Evolutionary conservation across 1,140 invertebrate species (phyloP).

Genomic region (Scaptodrosophila lebanonensis): DNA sequence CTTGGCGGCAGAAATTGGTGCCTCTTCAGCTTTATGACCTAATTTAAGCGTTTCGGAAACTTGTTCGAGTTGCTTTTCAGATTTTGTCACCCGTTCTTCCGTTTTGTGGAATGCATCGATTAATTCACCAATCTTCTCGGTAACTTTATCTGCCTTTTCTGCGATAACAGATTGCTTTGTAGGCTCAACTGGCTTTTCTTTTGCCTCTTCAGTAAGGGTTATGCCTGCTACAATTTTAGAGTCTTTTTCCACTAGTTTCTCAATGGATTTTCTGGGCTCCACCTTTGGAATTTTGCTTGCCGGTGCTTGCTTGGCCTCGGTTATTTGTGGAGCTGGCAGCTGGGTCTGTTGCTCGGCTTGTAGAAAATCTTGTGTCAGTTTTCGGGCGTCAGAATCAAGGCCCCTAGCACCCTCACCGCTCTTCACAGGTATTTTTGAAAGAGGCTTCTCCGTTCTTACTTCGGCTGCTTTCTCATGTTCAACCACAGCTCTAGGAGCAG

Average conservation of each 20-base stretch:
- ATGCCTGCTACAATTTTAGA: slow-evolving; percentile 42
- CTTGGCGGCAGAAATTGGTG: too few species aligned
- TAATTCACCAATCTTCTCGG: slow-evolving; percentile 50
- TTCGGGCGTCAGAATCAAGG: slow-evolving; percentile 44
- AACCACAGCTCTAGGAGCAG: slow-evolving; percentile 52
- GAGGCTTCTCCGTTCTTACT: slow-evolving; percentile 39
- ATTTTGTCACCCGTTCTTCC: slow-evolving; percentile 45
- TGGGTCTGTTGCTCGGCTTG: slow-evolving; percentile 43
- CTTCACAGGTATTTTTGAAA: slow-evolving; percentile 61
- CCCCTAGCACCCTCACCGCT: slow-evolving; percentile 21
- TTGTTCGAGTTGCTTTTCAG: slow-evolving; percentile 30
- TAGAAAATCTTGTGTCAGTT: slow-evolving; percentile 65
- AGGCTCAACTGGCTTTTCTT: slow-evolving; percentile 8
- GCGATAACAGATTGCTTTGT: slow-evolving; percentile 32
- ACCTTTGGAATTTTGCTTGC: slow-evolving; percentile 64
- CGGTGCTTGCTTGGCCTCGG: slow-evolving; percentile 38
- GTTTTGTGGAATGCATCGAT: slow-evolving; percentile 59
- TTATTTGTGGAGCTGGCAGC: slow-evolving; percentile 10
- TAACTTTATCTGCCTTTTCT: slow-evolving; percentile 48
- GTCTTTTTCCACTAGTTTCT: slow-evolving; percentile 43
- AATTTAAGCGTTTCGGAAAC: too few species aligned
- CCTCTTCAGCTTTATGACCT: too few species aligned
- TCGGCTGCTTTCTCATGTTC: slow-evolving; percentile 39
- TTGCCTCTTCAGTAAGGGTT: slow-evolving; percentile 15
- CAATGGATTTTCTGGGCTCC: slow-evolving; percentile 53